phyloP scores from a whole-genome alignment of 2,797 vertebrate species.

The Lateolabrax maculatus region DNA sequence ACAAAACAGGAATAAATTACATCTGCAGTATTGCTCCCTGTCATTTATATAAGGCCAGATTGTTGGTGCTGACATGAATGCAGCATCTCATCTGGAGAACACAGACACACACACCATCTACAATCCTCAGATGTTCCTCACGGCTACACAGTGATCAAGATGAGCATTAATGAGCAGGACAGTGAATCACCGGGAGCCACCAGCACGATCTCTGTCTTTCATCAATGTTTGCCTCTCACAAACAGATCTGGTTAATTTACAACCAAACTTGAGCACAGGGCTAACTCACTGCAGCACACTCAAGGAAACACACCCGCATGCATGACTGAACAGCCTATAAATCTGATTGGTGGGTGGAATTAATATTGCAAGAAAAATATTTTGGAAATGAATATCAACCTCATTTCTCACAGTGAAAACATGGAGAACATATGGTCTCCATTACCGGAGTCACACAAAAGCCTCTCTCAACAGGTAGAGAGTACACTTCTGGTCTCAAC shows the following conservation, averaged over 20 bases:
- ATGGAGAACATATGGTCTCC: slow-evolving; percentile 64
- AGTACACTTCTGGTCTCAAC: slow-evolving; percentile 21
- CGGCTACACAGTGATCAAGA: slow-evolving; percentile 21
- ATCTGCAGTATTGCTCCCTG: slow-evolving; percentile 9
- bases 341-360: slow-evolving; percentile 53
- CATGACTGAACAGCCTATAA: slow-evolving; percentile 36
- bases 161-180: slow-evolving; percentile 42
- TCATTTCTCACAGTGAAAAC: slow-evolving; percentile 57
- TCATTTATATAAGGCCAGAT: slow-evolving; percentile 16
- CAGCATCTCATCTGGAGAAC: not conserved
- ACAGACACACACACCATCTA: not conserved
- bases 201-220: slow-evolving; percentile 20
- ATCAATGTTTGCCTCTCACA: slow-evolving; percentile 16
- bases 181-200: slow-evolving; percentile 18
- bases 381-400: slow-evolving; percentile 63
- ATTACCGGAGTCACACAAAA: slow-evolving; percentile 58
- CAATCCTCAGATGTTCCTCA: slow-evolving; percentile 12
- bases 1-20: slow-evolving; percentile 32
- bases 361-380: slow-evolving; percentile 62
- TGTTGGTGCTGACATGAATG: slow-evolving; percentile 19
- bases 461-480: slow-evolving; percentile 24
- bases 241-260: slow-evolving; percentile 12
- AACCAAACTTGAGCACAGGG: not conserved
- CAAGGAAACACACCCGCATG: slow-evolving; percentile 11
- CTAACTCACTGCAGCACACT: slow-evolving; percentile 10